These are phyloP conservation scores for Beris chalybata DNA, from an alignment of 2,888 invertebrate genomes.

Conservation along the genomic window DNA sequence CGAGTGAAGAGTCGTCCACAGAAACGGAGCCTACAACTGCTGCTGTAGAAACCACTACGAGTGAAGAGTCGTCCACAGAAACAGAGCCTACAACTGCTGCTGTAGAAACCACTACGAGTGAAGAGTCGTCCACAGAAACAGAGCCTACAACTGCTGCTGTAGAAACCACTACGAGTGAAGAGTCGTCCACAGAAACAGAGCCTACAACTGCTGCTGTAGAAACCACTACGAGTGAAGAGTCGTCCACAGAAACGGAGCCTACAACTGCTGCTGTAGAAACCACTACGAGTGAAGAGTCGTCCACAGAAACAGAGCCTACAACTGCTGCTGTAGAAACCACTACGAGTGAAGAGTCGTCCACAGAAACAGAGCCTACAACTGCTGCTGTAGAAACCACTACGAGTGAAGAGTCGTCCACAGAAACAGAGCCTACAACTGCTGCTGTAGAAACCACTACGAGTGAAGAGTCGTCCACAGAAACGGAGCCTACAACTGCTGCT, in stretches of 20 bases:
- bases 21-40: neutral
- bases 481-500: too few species aligned
- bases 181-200: too few species aligned
- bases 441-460: neutral
- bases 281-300: neutral
- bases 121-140: neutral
- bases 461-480: too few species aligned
- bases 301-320: neutral
- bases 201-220: too few species aligned
- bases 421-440: neutral
- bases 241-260: neutral
- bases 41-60: neutral
- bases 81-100: neutral
- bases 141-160: neutral
- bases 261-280: neutral
- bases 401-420: neutral
- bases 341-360: neutral
- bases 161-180: neutral
- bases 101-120: neutral
- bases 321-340: neutral
- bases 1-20: neutral
- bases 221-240: neutral
- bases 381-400: neutral
- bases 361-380: neutral
- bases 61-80: neutral